These are phyloP conservation scores for Pararge aegeria DNA, from an alignment of 1,140 invertebrate species.

Conservation along the genomic window DNA sequence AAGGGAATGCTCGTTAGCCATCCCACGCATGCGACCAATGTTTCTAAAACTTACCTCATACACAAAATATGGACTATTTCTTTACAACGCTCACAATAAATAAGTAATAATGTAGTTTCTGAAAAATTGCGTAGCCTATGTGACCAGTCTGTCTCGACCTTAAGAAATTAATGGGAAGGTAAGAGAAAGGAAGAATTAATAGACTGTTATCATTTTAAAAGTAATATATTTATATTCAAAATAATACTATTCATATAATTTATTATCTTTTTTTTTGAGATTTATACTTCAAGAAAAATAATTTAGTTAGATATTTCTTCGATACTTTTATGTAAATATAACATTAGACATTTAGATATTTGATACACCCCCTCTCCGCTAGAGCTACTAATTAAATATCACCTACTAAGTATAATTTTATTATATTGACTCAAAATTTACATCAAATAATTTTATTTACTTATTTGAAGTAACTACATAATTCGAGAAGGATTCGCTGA, in stretches of 20 bases:
- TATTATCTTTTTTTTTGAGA: conserved; percentile 19
- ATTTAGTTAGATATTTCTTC: conserved; percentile 13
- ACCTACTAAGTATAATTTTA: conserved; percentile 26
- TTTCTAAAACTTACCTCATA: no score
- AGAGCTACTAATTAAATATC: conserved; percentile 22
- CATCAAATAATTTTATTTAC: conserved; percentile 10
- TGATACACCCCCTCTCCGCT: conserved; percentile 20
- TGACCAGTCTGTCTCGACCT: no score
- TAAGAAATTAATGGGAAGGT: no score
- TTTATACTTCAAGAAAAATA: conserved; percentile 26
- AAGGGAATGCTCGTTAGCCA: no score
- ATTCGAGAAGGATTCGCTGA: conserved; percentile 12
- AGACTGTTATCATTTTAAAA: background rate
- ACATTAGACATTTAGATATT: conserved; percentile 22
- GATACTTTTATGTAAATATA: conserved; percentile 21
- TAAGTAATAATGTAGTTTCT: no score
- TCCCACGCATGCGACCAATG: no score
- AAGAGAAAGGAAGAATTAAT: background rate
- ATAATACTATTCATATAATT: conserved; percentile 26
- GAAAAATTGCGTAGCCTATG: no score
- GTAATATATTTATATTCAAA: conserved; percentile 24
- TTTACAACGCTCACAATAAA: no score
- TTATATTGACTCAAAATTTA: conserved; percentile 24
- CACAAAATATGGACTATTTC: no score
- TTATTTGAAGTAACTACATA: conserved; percentile 13